Conservation (phyloP, 2,113 vertebrate species). For the Lepus europaeus region DNA sequence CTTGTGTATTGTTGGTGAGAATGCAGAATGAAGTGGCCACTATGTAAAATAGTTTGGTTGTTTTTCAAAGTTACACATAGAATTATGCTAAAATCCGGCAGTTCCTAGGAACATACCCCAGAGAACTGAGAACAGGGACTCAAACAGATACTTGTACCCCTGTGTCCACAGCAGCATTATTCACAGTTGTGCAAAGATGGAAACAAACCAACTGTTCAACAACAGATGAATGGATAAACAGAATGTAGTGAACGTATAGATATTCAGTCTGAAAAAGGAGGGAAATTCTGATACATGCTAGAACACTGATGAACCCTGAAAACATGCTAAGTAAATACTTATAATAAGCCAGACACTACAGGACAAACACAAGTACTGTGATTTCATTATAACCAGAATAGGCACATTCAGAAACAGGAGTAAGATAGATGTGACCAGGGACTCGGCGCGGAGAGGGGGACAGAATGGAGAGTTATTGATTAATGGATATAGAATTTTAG, state of each 20-base stretch:
- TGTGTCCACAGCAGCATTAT: too few relatives aligned
- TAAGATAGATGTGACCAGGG: not conserved
- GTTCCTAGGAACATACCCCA: not conserved
- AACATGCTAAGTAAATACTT: not conserved
- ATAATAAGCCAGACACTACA: not conserved
- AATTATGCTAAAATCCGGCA: not conserved
- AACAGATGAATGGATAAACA: not conserved
- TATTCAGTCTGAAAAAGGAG: not conserved
- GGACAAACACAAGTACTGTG: not conserved
- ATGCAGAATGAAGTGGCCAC: not conserved
- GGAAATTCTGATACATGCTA: not conserved
- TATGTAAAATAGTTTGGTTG: not conserved
- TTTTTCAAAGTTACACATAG: not conserved
- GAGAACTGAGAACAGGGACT: not conserved
- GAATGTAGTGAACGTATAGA: not conserved
- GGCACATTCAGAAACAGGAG: not conserved
- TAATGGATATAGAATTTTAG: not conserved
- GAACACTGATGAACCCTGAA: not conserved
- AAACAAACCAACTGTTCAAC: not conserved
- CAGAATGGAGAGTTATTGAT: not conserved
- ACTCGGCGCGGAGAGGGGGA: not conserved
- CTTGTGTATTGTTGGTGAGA: not conserved
- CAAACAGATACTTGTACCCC: too few relatives aligned
- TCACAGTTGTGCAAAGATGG: not conserved
- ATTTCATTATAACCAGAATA: not conserved